Evolutionary conservation across 2,113 vertebrate species (phyloP).

Genomic region (Macheiramphus alcinus): DNA sequence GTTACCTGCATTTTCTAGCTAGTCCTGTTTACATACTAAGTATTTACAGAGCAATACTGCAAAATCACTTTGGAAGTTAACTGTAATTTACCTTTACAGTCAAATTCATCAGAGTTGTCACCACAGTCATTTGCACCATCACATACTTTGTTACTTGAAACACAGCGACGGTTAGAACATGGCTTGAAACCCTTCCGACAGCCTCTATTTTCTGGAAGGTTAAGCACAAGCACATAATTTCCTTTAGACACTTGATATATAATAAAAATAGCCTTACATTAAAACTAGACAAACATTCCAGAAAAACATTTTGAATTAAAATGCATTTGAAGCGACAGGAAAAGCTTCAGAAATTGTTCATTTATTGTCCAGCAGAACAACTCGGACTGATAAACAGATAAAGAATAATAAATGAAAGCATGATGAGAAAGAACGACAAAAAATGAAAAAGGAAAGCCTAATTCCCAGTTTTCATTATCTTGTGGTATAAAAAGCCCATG

Average conservation of each 20-base stretch:
- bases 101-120: constrained; percentile 91
- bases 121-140: constrained; percentile 92
- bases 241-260: background rate
- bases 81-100: constrained; percentile 87
- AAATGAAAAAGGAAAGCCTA: background rate
- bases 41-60: background rate
- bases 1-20: background rate
- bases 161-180: constrained; percentile 88
- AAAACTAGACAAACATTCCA: background rate
- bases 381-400: background rate
- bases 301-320: background rate
- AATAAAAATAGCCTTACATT: background rate
- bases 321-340: background rate
- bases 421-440: background rate
- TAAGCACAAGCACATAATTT: background rate
- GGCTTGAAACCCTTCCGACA: constrained; percentile 87
- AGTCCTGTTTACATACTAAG: background rate
- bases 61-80: background rate
- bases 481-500: background rate
- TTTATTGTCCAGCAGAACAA: background rate
- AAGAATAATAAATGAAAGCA: background rate
- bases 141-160: constrained; percentile 85
- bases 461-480: background rate
- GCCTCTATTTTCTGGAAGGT: constrained; percentile 86
- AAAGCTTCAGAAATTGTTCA: background rate